Conservation (phyloP, 1,140 invertebrate genomes). For the Scaptomyza hsui region DNA sequence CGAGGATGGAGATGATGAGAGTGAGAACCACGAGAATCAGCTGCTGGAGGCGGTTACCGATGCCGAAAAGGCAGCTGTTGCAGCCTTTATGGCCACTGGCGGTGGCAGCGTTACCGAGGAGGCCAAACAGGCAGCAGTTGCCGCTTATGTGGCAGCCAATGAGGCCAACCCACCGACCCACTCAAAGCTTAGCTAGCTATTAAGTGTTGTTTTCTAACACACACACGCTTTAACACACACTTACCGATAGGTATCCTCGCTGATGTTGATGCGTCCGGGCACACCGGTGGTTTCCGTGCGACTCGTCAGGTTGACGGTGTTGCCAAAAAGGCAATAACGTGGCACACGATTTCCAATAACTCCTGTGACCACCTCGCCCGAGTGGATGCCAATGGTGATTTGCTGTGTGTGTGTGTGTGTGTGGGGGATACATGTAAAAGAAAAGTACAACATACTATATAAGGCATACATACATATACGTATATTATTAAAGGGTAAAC, state of each 20-base stretch:
- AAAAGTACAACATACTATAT: slow-evolving; percentile 18
- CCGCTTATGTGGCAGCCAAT: slow-evolving; percentile 47
- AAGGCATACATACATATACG: slow-evolving; percentile 1
- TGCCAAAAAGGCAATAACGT: slow-evolving; percentile 98
- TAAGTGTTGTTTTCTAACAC: not conserved
- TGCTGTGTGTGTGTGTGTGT: no score
- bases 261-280: slow-evolving; percentile 96
- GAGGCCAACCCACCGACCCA: slow-evolving; percentile 17
- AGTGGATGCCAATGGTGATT: slow-evolving; percentile 98
- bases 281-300: slow-evolving; percentile 97
- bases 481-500: slow-evolving; percentile 16
- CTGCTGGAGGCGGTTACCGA: slow-evolving; percentile 65
- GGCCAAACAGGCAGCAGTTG: slow-evolving; percentile 59
- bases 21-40: slow-evolving; percentile 56
- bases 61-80: slow-evolving; percentile 66
- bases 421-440: not conserved
- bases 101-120: slow-evolving; percentile 53
- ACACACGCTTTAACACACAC: slow-evolving; percentile 46
- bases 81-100: slow-evolving; percentile 60
- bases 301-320: slow-evolving; percentile 97
- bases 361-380: slow-evolving; percentile 97
- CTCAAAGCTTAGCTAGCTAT: slow-evolving; percentile 39
- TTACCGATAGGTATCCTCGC: slow-evolving; percentile 96
- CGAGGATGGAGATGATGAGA: slow-evolving; percentile 64
- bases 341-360: slow-evolving; percentile 98